Evolutionary conservation across 2,113 vertebrate genomes (phyloP).

Genomic region (Taxidea taxus): DNA sequence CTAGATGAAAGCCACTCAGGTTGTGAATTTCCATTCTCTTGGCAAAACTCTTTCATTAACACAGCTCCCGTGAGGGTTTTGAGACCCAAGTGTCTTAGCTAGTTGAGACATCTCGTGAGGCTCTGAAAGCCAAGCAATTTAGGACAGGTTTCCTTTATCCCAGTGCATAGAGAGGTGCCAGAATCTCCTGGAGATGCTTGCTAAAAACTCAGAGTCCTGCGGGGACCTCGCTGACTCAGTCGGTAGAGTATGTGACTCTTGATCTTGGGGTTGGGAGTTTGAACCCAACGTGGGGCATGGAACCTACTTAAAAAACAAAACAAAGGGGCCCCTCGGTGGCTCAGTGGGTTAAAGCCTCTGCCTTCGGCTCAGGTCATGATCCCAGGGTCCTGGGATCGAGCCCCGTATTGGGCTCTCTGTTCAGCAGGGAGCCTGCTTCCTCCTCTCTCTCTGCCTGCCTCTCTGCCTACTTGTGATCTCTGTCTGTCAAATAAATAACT

Average conservation of each 20-base stretch:
- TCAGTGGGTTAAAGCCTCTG: too few species aligned
- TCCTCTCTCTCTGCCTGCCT: too few species aligned
- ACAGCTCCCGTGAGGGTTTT: background rate
- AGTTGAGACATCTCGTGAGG: background rate
- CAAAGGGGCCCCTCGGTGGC: too few species aligned
- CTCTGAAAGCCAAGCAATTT: background rate
- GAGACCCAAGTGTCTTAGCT: background rate
- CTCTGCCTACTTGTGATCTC: too few species aligned
- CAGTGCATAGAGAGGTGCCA: background rate
- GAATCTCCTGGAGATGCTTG: background rate
- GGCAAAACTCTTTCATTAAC: background rate
- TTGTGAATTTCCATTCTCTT: background rate
- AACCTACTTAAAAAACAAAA: background rate
- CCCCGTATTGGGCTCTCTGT: too few species aligned
- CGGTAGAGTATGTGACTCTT: background rate
- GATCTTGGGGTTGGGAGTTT: background rate
- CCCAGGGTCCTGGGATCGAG: too few species aligned
- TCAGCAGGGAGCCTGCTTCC: too few species aligned
- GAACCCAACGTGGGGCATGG: background rate
- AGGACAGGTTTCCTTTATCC: background rate
- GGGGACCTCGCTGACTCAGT: background rate
- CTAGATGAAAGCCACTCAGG: background rate
- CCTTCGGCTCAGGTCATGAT: too few species aligned
- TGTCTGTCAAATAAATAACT: too few species aligned
- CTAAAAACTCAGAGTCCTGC: background rate